Evolutionary conservation across 2,113 vertebrate genomes (phyloP).

Genomic region (Callipepla squamata): DNA sequence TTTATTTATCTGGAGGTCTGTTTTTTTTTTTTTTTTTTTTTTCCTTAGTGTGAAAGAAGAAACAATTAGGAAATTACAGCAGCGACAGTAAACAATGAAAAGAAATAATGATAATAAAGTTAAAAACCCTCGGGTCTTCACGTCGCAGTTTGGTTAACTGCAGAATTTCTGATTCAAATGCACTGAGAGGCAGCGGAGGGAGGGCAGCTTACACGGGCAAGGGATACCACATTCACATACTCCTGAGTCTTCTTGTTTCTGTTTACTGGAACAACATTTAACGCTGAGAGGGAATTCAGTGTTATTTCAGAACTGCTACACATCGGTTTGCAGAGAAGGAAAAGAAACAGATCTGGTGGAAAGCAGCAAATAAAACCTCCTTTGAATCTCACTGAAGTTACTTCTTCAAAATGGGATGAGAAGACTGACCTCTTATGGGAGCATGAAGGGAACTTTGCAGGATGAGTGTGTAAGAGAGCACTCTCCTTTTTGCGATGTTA

Average conservation of each 20-base stretch:
- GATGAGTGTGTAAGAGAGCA: accelerated
- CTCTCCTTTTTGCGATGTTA: background rate
- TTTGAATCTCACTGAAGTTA: background rate
- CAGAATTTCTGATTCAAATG: background rate
- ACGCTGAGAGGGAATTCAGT: background rate
- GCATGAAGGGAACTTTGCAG: background rate
- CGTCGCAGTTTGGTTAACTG: background rate
- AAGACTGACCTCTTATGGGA: background rate
- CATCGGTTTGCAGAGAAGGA: background rate
- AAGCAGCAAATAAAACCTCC: background rate
- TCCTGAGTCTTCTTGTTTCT: background rate
- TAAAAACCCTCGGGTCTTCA: background rate
- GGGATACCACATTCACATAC: background rate
- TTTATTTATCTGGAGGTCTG: background rate
- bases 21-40: background rate
- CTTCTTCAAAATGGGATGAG: background rate
- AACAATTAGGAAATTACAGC: constrained; percentile 5
- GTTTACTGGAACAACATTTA: background rate
- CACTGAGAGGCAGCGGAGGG: background rate
- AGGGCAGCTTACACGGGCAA: too few relatives aligned
- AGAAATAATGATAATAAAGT: background rate
- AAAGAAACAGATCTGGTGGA: background rate
- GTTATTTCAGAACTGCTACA: background rate
- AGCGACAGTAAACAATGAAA: background rate
- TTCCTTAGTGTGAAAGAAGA: background rate